Base-by-base conservation (phyloP, 2,113 vertebrate species). In the Alaudala cheleensis region DNA sequence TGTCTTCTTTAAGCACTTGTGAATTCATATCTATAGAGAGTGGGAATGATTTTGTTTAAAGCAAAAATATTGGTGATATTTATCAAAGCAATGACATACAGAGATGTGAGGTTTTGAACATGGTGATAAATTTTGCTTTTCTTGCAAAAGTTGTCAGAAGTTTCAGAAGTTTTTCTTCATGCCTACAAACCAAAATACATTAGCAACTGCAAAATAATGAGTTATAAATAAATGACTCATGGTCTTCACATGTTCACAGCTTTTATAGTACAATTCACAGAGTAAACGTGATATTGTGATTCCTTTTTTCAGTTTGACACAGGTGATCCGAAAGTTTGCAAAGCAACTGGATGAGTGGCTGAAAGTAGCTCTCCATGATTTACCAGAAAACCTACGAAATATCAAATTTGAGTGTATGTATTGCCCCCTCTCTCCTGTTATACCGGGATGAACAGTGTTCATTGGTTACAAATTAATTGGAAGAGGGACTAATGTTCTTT, bases 261-360 rank as follows among this genome's bases (percentile, higher is more conserved):
- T 76, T 37, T 74, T 73, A 23, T 11, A 45, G 28, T 18, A 26
- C 24, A 80, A 88, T 69, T 39, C 50, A 64, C 8, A 50, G 50
- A 45, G 21, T 15, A 37, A 79, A 57, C 19, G 19, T 96, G 34
- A 95, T 57, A 9, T 5, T 40, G 15, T 84, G 62, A 25, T 94
- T 95, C 92, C 71, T 83, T 61, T 80, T 65, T 95, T 47, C 93
- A 99, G 99, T 98, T 98, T 99, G 97, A 99, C 99, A 10, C 99
- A 99, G 98, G 99, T 99, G 88, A 99, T 99, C 77, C 98, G 99
- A 56, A 99, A 99, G 97, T 99, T 99, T 98, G 99, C 99, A 96
- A 99, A 99, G 97, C 99, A 99, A 93, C 98, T 99, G 77, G 99
- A 99, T 9, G 99, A 99, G 95, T 99, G 99, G 99, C 98, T 99